phyloP scores from a whole-genome alignment of 2,113 vertebrate species.

The Solea solea region DNA sequence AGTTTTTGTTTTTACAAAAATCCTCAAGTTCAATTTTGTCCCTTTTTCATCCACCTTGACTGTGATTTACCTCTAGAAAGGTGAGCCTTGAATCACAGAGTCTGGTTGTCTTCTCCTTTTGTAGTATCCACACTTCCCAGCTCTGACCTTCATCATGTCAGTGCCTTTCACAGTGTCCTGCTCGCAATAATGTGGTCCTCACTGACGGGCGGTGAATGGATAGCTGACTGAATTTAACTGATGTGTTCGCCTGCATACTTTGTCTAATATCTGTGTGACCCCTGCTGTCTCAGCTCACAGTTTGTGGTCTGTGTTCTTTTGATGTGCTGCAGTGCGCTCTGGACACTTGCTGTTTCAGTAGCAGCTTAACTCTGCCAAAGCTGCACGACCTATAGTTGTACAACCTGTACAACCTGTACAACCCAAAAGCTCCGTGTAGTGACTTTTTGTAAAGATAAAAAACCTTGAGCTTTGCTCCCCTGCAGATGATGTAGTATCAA shows the following conservation, averaged over 20 bases:
- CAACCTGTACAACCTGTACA: not conserved
- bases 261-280: slow-evolving; percentile 70
- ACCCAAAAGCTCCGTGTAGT: not conserved
- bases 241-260: slow-evolving; percentile 65
- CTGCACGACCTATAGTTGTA: not conserved
- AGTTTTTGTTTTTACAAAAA: not conserved
- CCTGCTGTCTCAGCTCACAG: slow-evolving; percentile 46
- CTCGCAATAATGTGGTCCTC: slow-evolving; percentile 46
- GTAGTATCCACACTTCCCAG: slow-evolving; percentile 20
- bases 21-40: not conserved
- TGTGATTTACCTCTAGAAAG: slow-evolving; percentile 26
- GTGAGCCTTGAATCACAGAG: slow-evolving; percentile 18
- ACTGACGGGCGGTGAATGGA: slow-evolving; percentile 44
- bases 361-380: slow-evolving; percentile 1
- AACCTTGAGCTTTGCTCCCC: slow-evolving; percentile 12
- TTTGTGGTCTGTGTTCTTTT: slow-evolving; percentile 68
- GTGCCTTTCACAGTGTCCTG: slow-evolving; percentile 41
- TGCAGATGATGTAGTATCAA: slow-evolving; percentile 16
- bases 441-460: not conserved
- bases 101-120: slow-evolving; percentile 6
- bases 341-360: slow-evolving; percentile 5
- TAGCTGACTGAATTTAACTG: slow-evolving; percentile 51
- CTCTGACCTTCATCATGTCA: slow-evolving; percentile 30
- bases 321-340: slow-evolving; percentile 43
- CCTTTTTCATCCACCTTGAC: not conserved